Evolutionary conservation across 2,888 invertebrate species (phyloP), one percentile per base, ranked within the genome.

Genomic region (Tenthredo livida): DNA sequence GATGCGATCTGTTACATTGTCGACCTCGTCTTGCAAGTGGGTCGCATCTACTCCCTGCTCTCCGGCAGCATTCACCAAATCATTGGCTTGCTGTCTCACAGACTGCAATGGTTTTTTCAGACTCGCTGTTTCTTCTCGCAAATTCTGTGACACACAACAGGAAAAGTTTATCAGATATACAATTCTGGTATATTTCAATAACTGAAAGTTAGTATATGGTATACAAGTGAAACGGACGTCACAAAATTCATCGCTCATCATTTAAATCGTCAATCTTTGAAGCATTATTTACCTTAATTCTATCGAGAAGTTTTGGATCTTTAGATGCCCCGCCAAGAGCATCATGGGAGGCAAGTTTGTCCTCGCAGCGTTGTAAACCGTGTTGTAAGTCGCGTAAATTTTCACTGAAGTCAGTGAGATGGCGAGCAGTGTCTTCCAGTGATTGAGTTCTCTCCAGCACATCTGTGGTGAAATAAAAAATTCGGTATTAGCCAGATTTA

Each of bases 291-390:
- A 95, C 95, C 91, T 97, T 98, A 86, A 99, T 97, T 86, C 97
- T 96, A 85, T 98, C 98, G 86, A 97, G 94, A 84, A 98, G 95
- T 93, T 97, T 97, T 17, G 97, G 96, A 93, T 98, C 98, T 86
- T 96, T 96, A 1, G 97, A 96, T 87, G 97, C 95, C 92, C 96
- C 95, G 89, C 97, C 95, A 83, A 96, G 93, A 89, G 96, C 95
- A 95, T 97, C 97, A 89, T 96, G 96, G 4, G 96, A 95, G 25
- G 96, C 96, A 61, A 97, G 93, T 87, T 97, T 96, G 93, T 98
- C 98, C 94, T 98, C 98, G 93, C 98, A 97, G 85, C 98, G 96
- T 90, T 97, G 96, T 85, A 99, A 94, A 5, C 97, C 96, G 86
- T 98, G 97, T 88, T 97, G 97, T n/a, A 98, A 95, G 85, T 97